phyloP scores from a whole-genome alignment of 2,888 invertebrate genomes.

The Athripsodes cinereus region DNA sequence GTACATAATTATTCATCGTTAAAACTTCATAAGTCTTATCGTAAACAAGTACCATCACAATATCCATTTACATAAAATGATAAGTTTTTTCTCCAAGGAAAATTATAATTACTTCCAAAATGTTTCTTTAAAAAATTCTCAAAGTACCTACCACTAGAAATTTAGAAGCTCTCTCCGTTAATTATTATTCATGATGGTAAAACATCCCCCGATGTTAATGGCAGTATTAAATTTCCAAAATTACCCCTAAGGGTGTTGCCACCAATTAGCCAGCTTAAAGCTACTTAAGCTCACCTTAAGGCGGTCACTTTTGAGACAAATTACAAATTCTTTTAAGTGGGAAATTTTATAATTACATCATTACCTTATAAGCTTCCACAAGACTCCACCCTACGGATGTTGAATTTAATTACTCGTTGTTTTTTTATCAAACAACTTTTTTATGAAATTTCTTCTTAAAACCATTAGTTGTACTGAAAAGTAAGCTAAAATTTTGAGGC shows the following conservation, averaged over 20 bases:
- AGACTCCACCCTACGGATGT: too few relatives aligned
- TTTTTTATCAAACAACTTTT: too few relatives aligned
- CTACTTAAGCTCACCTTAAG: not conserved
- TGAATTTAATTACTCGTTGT: too few relatives aligned
- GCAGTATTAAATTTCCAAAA: not conserved
- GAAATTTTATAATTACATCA: constrained; percentile 1
- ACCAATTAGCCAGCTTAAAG: not conserved
- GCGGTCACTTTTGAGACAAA: constrained; percentile 1
- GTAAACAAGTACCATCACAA: too few relatives aligned
- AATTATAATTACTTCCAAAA: not conserved
- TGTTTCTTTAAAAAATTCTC: not conserved
- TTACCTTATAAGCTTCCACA: not conserved
- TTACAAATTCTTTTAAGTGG: not conserved
- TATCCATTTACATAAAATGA: too few relatives aligned
- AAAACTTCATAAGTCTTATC: too few relatives aligned
- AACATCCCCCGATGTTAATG: constrained; percentile 2
- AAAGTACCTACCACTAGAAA: not conserved
- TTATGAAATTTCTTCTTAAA: too few relatives aligned
- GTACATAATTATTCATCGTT: too few relatives aligned
- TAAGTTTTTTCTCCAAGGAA: too few relatives aligned
- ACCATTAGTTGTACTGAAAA: too few relatives aligned
- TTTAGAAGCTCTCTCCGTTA: not conserved
- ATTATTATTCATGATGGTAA: not conserved
- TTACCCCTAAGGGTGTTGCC: not conserved
- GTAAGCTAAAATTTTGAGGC: too few relatives aligned